Conservation (phyloP, 1,140 invertebrate genomes). For the Drosophila azteca region DNA sequence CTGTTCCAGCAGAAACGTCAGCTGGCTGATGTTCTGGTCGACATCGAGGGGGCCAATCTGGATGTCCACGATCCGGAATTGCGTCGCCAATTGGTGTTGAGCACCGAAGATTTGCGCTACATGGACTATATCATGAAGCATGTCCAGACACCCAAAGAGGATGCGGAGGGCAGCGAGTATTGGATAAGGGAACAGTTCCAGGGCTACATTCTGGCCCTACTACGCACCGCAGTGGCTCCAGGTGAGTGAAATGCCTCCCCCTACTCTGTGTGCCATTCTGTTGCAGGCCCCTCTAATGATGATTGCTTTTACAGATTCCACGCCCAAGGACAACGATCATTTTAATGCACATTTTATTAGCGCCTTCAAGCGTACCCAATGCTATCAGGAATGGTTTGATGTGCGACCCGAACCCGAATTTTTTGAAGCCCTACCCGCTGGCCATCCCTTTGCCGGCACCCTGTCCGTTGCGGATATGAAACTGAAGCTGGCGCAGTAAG, state of each 20-base stretch:
- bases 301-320: slow-evolving; percentile 84
- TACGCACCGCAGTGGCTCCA: slow-evolving; percentile 91
- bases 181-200: slow-evolving; percentile 98
- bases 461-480: slow-evolving; percentile 97
- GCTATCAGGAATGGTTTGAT: slow-evolving; percentile 93
- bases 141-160: slow-evolving; percentile 91
- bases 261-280: neutral
- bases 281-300: neutral
- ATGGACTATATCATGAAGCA: slow-evolving; percentile 96
- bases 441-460: slow-evolving; percentile 67
- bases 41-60: slow-evolving; percentile 94
- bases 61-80: slow-evolving; percentile 94
- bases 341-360: slow-evolving; percentile 94
- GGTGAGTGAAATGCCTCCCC: slow-evolving; percentile 84
- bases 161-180: slow-evolving; percentile 95
- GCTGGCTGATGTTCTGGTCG: slow-evolving; percentile 94
- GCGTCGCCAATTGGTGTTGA: slow-evolving; percentile 92
- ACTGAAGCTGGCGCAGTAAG: slow-evolving; percentile 93
- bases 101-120: slow-evolving; percentile 97
- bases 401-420: slow-evolving; percentile 86
- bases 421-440: slow-evolving; percentile 74
- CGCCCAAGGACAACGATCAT: slow-evolving; percentile 91
- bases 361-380: slow-evolving; percentile 94
- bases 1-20: slow-evolving; percentile 98
- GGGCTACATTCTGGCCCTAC: slow-evolving; percentile 94